Conservation (phyloP, 2,888 invertebrate species). For the Leucophenga maculata region DNA sequence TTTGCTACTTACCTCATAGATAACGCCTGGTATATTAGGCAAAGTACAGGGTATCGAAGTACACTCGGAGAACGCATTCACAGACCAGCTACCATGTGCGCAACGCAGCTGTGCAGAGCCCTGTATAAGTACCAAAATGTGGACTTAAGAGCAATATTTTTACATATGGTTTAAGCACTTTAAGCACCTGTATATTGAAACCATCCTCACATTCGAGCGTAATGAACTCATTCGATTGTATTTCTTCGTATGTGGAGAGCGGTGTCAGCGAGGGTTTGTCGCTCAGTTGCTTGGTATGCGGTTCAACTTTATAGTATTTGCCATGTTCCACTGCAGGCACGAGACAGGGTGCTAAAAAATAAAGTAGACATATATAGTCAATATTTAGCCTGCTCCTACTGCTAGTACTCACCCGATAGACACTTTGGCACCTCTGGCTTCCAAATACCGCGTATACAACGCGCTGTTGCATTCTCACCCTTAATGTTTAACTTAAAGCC, state of each 20-base stretch:
- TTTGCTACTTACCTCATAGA: slow-evolving; percentile 63
- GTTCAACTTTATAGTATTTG: slow-evolving; percentile 74
- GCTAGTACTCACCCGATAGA: slow-evolving; percentile 78
- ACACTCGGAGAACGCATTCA: slow-evolving; percentile 83
- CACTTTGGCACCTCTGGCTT: slow-evolving; percentile 87
- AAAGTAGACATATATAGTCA: background rate
- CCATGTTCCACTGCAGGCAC: slow-evolving; percentile 81
- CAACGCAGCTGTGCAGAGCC: slow-evolving; percentile 84
- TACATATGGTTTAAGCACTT: background rate
- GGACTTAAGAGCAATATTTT: background rate
- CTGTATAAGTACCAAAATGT: slow-evolving; percentile 63
- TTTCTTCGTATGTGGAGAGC: slow-evolving; percentile 72
- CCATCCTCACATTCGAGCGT: slow-evolving; percentile 85
- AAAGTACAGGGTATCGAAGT: slow-evolving; percentile 75
- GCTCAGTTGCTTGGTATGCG: slow-evolving; percentile 64
- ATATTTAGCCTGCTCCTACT: background rate
- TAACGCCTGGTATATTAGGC: slow-evolving; percentile 67
- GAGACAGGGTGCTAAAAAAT: slow-evolving; percentile 78
- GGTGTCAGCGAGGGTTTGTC: slow-evolving; percentile 64
- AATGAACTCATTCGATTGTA: slow-evolving; percentile 81
- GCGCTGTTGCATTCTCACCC: slow-evolving; percentile 81
- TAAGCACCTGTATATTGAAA: slow-evolving; percentile 71
- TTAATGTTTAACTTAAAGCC: slow-evolving; percentile 84
- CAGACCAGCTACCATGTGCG: slow-evolving; percentile 88
- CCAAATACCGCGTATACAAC: slow-evolving; percentile 89